Evolutionary conservation across 2,888 invertebrate species (phyloP).

Genomic region (Pyrochroa serraticornis): DNA sequence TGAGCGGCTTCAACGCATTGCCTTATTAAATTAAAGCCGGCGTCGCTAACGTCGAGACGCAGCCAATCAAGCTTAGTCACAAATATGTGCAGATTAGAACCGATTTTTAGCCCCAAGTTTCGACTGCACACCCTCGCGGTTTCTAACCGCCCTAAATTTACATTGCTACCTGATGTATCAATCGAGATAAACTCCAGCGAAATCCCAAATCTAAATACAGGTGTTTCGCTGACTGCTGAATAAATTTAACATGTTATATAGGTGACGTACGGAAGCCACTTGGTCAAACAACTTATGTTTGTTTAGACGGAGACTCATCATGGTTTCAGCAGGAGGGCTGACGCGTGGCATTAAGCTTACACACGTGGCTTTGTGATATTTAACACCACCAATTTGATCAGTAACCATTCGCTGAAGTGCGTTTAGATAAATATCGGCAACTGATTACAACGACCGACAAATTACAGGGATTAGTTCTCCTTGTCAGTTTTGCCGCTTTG

Average conservation of each 20-base stretch:
- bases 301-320: conserved; percentile 18
- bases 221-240: conserved; percentile 19
- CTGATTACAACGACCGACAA: conserved; percentile 2
- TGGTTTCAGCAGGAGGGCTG: conserved; percentile 11
- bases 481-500: too few relatives aligned
- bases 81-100: conserved; percentile 1
- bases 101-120: conserved; percentile 3
- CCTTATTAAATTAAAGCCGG: conserved; percentile 49
- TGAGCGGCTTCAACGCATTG: conserved; percentile 45
- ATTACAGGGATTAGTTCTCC: too few relatives aligned
- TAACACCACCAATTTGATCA: conserved; percentile 44
- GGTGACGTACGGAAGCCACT: conserved; percentile 20
- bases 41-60: conserved; percentile 20
- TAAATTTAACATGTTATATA: conserved; percentile 17
- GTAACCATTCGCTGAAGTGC: conserved; percentile 19
- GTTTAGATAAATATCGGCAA: conserved; percentile 22
- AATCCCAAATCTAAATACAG: conserved; percentile 26
- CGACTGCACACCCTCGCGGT: neutral
- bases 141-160: conserved; percentile 7
- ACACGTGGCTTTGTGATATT: conserved; percentile 50
- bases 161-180: neutral
- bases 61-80: conserved; percentile 1
- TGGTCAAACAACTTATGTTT: conserved; percentile 29
- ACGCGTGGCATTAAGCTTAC: conserved; percentile 38
- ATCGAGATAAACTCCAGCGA: conserved; percentile 8